Percentiles rank a stretch among this genome's conserved stretches.
Evolutionary conservation across 2,797 vertebrate genomes (phyloP).

Genomic region (Diplodus sargus): DNA sequence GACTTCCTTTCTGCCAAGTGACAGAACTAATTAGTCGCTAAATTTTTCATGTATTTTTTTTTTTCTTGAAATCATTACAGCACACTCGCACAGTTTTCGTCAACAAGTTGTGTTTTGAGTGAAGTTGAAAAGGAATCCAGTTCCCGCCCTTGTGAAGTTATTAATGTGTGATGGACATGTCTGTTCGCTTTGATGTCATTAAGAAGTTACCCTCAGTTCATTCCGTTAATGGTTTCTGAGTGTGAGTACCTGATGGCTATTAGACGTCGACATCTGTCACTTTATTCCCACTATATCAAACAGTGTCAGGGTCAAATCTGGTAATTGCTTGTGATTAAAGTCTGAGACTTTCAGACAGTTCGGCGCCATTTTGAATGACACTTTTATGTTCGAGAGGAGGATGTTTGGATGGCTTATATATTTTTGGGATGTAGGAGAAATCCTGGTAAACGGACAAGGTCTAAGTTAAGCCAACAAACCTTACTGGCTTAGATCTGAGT

Average conservation of each 20-base stretch:
- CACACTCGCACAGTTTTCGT: neutral
- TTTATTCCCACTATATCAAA: conserved; percentile 22
- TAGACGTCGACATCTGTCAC: conserved; percentile 35
- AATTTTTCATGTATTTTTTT: conserved; percentile 4
- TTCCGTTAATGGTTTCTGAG: conserved; percentile 31
- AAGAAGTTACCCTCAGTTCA: conserved; percentile 25
- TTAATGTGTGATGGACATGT: conserved; percentile 10
- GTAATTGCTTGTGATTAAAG: conserved; percentile 29
- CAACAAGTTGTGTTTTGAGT: conserved; percentile 2
- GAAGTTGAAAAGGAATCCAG: neutral
- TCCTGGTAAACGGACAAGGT: neutral
- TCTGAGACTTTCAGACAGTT: neutral
- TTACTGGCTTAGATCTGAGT: neutral
- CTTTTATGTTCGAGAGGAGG: neutral
- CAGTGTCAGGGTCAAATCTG: conserved; percentile 3
- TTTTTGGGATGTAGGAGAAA: neutral
- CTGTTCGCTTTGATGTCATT: conserved; percentile 34
- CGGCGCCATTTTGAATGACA: neutral
- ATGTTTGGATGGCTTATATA: neutral
- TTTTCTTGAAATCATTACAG: conserved; percentile 12
- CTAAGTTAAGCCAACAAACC: neutral
- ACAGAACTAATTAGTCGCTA: conserved; percentile 23
- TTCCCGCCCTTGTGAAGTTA: neutral
- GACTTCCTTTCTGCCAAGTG: conserved; percentile 13
- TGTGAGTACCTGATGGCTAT: conserved; percentile 24